Base-by-base conservation (phyloP, 2,113 vertebrate species). In the Puntigrus tetrazona region DNA sequence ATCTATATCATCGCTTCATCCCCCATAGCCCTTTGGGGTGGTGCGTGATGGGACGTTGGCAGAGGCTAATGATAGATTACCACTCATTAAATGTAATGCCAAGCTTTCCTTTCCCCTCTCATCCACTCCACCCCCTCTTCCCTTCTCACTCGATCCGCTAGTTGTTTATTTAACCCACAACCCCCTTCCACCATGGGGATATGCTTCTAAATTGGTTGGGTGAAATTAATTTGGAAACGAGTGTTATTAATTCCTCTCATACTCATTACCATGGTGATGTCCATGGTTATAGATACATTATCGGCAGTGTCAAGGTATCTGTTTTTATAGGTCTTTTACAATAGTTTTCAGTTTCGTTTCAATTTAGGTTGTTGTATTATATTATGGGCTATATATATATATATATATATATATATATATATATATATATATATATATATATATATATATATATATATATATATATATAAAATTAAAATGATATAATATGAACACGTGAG, bases 11-110 rank as follows among this genome's bases (percentile, higher is more conserved):
- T 73, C 50, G n/a, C 88, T 82, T 87, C 69, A 88, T 89, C 77
- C 74, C 86, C 81, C 85, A 80, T 86, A 86, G 86, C 86, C 85
- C 90, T 79, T 83, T 86, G 89, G 82, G 85, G 86, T 87, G 87
- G 91, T 92, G 91, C 90, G 90, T 92, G 91, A 90, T 93, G 93
- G 92, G 88, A 89, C 85, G 82, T 86, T 92, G 90, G 89, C 87
- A 93, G 83, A 92, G 93, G 93, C 96, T 97, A 96, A 97, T 97
- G 94, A 96, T 96, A 95, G 93, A 97, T 97, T 96, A 97, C 94
- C 93, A 96, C 94, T 93, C 93, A 93, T 96, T 97, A 95, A 96
- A 91, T 91, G 91, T 90, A 91, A 77, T 88, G 85, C 84, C 55
- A 87, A 87, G 87, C 86, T 88, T 85, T 88, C 88, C 89, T 90